A percentile compares a stretch with the other conserved stretches of the same genome.
Conservation (phyloP, 2,888 invertebrate species). For the Candidula unifasciata region DNA sequence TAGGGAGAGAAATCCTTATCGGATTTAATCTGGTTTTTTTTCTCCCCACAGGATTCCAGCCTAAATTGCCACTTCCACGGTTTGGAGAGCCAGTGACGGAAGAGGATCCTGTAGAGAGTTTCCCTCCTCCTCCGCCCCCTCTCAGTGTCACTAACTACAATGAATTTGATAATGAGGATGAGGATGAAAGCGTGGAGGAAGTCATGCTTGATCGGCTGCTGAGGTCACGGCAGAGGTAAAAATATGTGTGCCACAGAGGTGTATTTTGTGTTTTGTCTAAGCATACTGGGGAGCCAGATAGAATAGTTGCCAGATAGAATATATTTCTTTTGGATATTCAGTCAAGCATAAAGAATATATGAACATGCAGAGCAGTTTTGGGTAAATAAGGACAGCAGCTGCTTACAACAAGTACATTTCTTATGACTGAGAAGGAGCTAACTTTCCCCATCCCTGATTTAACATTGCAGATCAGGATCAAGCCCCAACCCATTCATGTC, state of each 20-base stretch:
- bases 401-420: no score
- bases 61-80: constrained; percentile 46
- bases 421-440: no score
- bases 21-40: neutral
- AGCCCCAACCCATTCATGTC: constrained; percentile 51
- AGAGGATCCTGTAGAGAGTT: neutral
- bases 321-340: no score
- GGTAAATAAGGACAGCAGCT: neutral
- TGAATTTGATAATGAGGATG: constrained; percentile 26
- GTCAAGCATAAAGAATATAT: no score
- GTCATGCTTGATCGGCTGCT: constrained; percentile 37
- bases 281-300: no score
- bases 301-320: no score
- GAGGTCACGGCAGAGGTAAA: constrained; percentile 46
- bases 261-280: no score
- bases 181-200: constrained; percentile 29
- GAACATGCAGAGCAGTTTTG: neutral
- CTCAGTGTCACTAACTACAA: constrained; percentile 20
- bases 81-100: constrained; percentile 45
- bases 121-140: constrained; percentile 7
- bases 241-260: neutral
- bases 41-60: constrained; percentile 48
- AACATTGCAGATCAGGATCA: constrained; percentile 44
- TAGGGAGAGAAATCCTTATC: no score
- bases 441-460: neutral